Base-by-base conservation (phyloP, 2,888 invertebrate species). In the Scrobipalpa atriplicella region DNA sequence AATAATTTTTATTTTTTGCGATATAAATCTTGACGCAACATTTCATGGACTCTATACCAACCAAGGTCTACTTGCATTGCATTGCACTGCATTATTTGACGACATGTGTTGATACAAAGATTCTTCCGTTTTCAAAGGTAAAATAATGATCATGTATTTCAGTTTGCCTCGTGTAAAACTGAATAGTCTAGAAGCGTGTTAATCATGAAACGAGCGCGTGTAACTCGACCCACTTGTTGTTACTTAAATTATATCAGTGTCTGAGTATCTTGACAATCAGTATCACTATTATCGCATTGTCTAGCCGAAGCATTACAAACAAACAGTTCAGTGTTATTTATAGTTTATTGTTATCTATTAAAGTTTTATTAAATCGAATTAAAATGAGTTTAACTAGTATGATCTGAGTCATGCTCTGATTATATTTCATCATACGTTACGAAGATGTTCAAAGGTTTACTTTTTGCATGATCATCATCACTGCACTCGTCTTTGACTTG, bases 281-380 rank as follows among this genome's bases (percentile, higher is more conserved):
- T 41, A 60, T 16, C 18, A 39, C 19, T 39, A 39, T 61, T 61
- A 61, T 61, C 61, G 11, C 19, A 16, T 61, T 41, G 61, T 61
- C 61, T 61, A 41, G 61, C 18, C 61, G 21, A 41, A 11, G 41
- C 19, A 61, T 56, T 29, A 56, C 54, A 10, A 13, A 61, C 61
- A 39, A 39, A 16, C 19, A 39, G 16, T 39, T 19, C 19, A 61
- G 61, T 41, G 19, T 61, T 58, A 58, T 58, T 58, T 58, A 58
- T 58, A 58, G 58, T 58, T 58, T 29, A n/a, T 9, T 9, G 47
- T 47, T 47, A 47, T 47, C 47, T 16, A 47, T 47, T 13, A 2
- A 43, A 13, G 13, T 43, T 13, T 16, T n/a, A 5, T 3, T n/a
- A n/a, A 43, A n/a, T 2, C 11, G 41, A 10, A 41, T 10, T 43